Percentiles rank a stretch among this genome's conserved stretches.
phyloP scores from a whole-genome alignment of 2,888 invertebrate species.

The Nudaria mundana region DNA sequence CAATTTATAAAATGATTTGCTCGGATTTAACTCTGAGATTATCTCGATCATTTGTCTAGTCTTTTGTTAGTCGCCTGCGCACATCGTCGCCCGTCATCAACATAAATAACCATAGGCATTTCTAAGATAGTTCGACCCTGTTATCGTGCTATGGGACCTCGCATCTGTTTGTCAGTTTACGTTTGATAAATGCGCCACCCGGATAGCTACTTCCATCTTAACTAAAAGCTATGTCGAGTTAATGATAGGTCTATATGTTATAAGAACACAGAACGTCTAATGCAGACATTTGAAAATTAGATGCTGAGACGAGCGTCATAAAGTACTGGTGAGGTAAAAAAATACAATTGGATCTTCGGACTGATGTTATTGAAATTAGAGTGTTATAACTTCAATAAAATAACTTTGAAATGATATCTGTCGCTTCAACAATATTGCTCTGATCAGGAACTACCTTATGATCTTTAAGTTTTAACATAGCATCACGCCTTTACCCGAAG shows the following conservation, averaged over 20 bases:
- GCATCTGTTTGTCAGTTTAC: conserved; percentile 73
- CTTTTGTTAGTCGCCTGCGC: conserved; percentile 63
- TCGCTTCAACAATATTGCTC: no score
- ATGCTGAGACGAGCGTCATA: not conserved
- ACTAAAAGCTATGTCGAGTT: conserved; percentile 35
- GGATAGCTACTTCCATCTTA: conserved; percentile 48
- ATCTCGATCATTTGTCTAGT: conserved; percentile 74
- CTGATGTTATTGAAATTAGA: no score
- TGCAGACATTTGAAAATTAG: not conserved
- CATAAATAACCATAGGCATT: conserved; percentile 76
- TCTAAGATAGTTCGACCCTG: conserved; percentile 65
- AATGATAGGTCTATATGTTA: conserved; percentile 43
- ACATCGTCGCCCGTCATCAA: conserved; percentile 53
- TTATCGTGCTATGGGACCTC: conserved; percentile 62
- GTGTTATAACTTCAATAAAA: no score
- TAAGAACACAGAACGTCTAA: conserved; percentile 28
- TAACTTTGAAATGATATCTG: no score
- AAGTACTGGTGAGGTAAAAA: not conserved
- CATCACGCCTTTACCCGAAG: no score
- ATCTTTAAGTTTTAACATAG: no score
- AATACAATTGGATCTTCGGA: no score
- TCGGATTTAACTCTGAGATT: conserved; percentile 52
- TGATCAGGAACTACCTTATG: no score
- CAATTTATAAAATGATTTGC: conserved; percentile 39
- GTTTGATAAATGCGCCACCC: conserved; percentile 68